Conservation (phyloP, 2,888 invertebrate genomes). For the Pandemis heparana region DNA sequence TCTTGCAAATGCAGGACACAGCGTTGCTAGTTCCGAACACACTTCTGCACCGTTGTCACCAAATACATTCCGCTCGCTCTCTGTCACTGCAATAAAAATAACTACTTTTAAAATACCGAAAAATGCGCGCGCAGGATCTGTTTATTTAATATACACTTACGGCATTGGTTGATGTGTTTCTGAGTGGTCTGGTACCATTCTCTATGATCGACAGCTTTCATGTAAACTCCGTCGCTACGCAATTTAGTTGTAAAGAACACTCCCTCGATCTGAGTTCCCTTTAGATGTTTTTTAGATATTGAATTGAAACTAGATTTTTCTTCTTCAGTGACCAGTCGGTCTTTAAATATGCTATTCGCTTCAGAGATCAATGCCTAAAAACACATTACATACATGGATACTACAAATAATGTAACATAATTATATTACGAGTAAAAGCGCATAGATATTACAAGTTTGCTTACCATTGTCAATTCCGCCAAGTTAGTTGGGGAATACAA, state of each 20-base stretch:
- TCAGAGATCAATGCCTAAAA: conserved; percentile 90
- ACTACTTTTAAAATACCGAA: background rate
- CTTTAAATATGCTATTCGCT: conserved; percentile 90
- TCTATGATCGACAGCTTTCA: conserved; percentile 78
- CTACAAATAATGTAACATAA: background rate
- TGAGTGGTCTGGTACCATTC: conserved; percentile 88
- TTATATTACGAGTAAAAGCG: background rate
- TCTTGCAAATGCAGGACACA: conserved; percentile 68
- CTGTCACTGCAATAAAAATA: conserved; percentile 62
- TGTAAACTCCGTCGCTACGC: conserved; percentile 67
- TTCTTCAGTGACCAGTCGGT: conserved; percentile 88
- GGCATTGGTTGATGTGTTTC: conserved; percentile 87
- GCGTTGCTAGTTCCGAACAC: conserved; percentile 65
- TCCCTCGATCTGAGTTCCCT: conserved; percentile 56
- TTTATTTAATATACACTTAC: conserved; percentile 69
- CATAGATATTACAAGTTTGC: background rate
- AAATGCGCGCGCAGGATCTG: no score
- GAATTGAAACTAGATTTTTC: conserved; percentile 88
- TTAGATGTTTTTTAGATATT: conserved; percentile 84
- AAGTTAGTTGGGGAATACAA: conserved; percentile 82
- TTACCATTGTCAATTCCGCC: conserved; percentile 54
- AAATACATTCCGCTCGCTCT: conserved; percentile 70
- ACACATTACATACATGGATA: background rate
- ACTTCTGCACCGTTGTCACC: conserved; percentile 72
- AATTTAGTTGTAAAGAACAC: conserved; percentile 64